A percentile compares a stretch with the other conserved stretches of the same genome.
These are phyloP conservation scores for Moxostoma hubbsi DNA, from an alignment of 2,797 vertebrate genomes.

Conservation along the genomic window DNA sequence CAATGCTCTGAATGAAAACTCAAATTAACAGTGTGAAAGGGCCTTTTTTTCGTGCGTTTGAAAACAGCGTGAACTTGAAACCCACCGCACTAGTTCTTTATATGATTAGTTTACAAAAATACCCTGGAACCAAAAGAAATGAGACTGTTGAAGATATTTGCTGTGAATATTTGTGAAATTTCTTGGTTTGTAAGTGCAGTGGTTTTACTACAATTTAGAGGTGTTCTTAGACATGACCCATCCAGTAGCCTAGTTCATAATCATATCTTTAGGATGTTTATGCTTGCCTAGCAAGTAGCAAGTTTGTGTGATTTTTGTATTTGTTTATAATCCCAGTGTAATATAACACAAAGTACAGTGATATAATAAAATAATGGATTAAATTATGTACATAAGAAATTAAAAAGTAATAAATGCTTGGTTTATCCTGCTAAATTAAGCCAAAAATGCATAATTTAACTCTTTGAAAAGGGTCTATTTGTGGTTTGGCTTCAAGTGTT, in stretches of 20 bases:
- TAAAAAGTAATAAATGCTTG: too few relatives aligned
- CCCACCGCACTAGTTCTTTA: background rate
- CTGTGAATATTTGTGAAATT: background rate
- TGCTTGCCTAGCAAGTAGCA: too few relatives aligned
- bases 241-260: too few relatives aligned
- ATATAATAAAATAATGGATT: too few relatives aligned
- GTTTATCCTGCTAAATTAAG: too few relatives aligned
- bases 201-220: background rate
- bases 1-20: slow-evolving; percentile 23
- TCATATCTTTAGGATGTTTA: too few relatives aligned
- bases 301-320: background rate
- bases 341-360: too few relatives aligned
- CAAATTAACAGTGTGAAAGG: background rate
- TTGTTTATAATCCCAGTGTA: background rate
- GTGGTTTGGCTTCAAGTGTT: background rate
- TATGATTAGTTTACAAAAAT: background rate
- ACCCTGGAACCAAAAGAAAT: background rate
- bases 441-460: too few relatives aligned
- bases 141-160: background rate
- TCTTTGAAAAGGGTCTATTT: background rate
- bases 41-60: too few relatives aligned
- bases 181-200: background rate
- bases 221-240: too few relatives aligned
- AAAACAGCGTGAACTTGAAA: background rate
- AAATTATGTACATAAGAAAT: too few relatives aligned